phyloP scores from a whole-genome alignment of 2,113 vertebrate genomes.

The Rhinolophus ferrumequinum region DNA sequence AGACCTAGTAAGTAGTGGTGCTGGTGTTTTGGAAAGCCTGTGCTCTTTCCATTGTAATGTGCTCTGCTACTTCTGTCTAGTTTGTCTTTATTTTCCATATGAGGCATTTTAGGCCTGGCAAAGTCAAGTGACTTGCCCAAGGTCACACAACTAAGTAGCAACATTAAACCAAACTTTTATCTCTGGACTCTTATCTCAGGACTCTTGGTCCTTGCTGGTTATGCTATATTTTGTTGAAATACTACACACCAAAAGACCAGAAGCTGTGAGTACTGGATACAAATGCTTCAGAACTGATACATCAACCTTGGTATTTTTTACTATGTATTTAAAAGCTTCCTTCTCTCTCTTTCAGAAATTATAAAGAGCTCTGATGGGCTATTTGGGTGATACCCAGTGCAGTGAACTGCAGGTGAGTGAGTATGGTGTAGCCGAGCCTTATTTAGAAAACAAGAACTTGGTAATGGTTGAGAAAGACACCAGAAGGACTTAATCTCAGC shows the following conservation, averaged over 20 bases:
- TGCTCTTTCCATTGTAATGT: not conserved
- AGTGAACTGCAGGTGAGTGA: slow-evolving; percentile 81
- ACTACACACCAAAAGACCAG: not conserved
- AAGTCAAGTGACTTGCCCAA: slow-evolving; percentile 25
- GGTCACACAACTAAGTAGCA: slow-evolving; percentile 26
- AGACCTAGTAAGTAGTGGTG: not conserved
- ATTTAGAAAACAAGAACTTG: not conserved
- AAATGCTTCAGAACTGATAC: not conserved
- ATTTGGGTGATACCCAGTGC: slow-evolving; percentile 79
- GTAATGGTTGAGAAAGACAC: not conserved
- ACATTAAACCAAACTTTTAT: slow-evolving; percentile 34
- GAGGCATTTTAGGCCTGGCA: slow-evolving; percentile 36
- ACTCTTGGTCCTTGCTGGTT: slow-evolving; percentile 2
- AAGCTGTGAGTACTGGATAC: not conserved
- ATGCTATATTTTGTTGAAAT: slow-evolving; percentile 30
- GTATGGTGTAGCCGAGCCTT: not conserved
- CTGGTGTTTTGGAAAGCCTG: not conserved
- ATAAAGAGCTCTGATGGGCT: slow-evolving; percentile 82
- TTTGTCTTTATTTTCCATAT: slow-evolving; percentile 18
- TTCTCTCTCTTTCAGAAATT: slow-evolving; percentile 80
- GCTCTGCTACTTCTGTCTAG: not conserved
- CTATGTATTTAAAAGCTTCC: slow-evolving; percentile 57
- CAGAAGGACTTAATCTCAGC: not conserved
- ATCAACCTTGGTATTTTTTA: not conserved
- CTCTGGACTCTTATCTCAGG: slow-evolving; percentile 35